These are phyloP conservation scores for Pollachius pollachius DNA, from an alignment of 2,113 vertebrate species.

Conservation along the genomic window DNA sequence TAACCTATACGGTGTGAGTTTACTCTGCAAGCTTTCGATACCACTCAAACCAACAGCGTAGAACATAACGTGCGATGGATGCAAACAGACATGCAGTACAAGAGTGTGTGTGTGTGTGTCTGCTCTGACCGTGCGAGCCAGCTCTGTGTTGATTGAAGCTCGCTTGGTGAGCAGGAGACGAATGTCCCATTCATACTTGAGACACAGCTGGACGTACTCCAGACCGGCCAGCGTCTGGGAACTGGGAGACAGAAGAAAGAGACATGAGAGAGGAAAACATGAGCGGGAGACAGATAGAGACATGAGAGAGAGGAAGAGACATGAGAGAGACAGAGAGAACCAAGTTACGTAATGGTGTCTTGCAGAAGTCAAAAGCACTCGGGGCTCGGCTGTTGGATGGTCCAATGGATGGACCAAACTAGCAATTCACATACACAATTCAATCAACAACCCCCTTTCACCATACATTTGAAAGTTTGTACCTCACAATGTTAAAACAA, in stretches of 20 bases:
- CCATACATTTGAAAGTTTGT: no score
- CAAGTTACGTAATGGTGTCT: background rate
- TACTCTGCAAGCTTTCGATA: no score
- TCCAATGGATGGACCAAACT: background rate
- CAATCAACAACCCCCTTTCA: no score
- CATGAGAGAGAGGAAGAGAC: no score
- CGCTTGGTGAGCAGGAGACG: slow-evolving; percentile 81
- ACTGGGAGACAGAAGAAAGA: slow-evolving; percentile 56
- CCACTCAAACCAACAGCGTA: no score
- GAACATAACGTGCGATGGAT: no score
- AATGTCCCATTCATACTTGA: slow-evolving; percentile 89
- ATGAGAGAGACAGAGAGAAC: slow-evolving; percentile 1
- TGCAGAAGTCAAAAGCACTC: background rate
- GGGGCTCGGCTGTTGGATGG: no score
- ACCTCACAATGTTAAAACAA: no score
- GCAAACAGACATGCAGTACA: no score
- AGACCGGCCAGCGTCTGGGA: slow-evolving; percentile 85
- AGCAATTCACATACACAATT: background rate
- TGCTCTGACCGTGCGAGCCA: slow-evolving; percentile 80
- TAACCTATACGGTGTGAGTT: no score
- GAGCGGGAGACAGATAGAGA: no score
- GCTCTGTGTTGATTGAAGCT: slow-evolving; percentile 70
- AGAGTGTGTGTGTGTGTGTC: slow-evolving; percentile 14
- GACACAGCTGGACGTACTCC: slow-evolving; percentile 90
- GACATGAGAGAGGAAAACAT: background rate